Percentiles rank a stretch among this genome's conserved stretches.
phyloP scores from a whole-genome alignment of 2,888 invertebrate species.

The Iselma pallidipennis region DNA sequence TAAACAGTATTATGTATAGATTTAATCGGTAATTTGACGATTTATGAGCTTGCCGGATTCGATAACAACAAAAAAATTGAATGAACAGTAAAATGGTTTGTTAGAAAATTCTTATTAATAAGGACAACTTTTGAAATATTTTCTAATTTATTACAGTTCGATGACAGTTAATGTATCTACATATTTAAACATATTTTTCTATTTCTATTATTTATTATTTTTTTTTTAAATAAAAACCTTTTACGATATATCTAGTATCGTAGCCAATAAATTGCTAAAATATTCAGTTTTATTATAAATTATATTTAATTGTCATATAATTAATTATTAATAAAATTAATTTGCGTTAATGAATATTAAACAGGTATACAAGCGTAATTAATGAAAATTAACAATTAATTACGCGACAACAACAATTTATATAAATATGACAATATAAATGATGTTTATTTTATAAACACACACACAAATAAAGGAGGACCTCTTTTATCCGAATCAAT shows the following conservation, averaged over 20 bases:
- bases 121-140: not conserved
- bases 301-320: constrained; percentile 10
- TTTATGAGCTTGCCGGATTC: not conserved
- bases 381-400: constrained; percentile 1
- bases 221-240: constrained; percentile 16
- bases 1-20: not conserved
- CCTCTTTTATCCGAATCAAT: not conserved
- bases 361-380: not conserved
- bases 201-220: no score
- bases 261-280: constrained; percentile 9
- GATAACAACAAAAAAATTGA: no score
- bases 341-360: constrained; percentile 18
- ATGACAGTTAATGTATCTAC: not conserved
- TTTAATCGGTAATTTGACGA: not conserved
- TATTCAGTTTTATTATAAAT: constrained; percentile 8
- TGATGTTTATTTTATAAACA: no score
- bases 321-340: constrained; percentile 19
- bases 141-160: not conserved
- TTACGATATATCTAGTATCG: constrained; percentile 9
- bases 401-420: not conserved
- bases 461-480: not conserved
- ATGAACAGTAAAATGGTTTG: not conserved
- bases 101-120: not conserved
- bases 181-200: not conserved
- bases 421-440: no score